Evolutionary conservation across 2,888 invertebrate genomes (phyloP), one percentile per base, ranked within the genome.

Genomic region (Oscheius onirici): DNA sequence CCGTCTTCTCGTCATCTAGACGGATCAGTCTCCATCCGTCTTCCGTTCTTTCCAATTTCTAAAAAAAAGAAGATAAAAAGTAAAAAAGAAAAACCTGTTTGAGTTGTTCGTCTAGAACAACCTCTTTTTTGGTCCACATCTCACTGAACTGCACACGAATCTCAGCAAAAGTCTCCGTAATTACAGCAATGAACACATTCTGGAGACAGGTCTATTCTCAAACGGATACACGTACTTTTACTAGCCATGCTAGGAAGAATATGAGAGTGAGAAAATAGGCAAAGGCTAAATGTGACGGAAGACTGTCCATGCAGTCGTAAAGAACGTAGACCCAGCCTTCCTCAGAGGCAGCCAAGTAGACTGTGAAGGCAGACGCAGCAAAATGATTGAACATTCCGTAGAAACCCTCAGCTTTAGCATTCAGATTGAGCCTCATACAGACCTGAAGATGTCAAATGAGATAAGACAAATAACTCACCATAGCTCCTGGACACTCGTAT

Each of bases 291-390:
- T 85, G 81, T 1, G 86, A 84, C 0, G 86, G 86, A 11, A 86
- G 73, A 8, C 86, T 84, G 67, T 86, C 86, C 79, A 86, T 79
- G 58, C 86, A 86, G 66, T 97, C 91, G 88, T 99, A 99, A 95
- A 99, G 96, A 74, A 99, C 95, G 88, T 97, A 97, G 8, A 97
- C 97, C 99, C 99, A 99, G 54, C 99, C 99, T 90, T 99, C 99
- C 89, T 99, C 99, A 0, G 97, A 97, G 2, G 97, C 95, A 0
- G 99, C 97, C 90, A 99, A 95, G 88, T 99, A 99, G 0, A 99
- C 99, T 0, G 99, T 99, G 89, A 99, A 99, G 81, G 99, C 93
- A 89, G 97, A 97, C 5, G 89, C 89, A 3, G 87, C 90, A 60
- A 79, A 81, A 69, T 97, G 95, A 89, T 97, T 96, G 89, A 99